phyloP scores from a whole-genome alignment of 2,797 vertebrate species.

The Peromyscus melanophrys region DNA sequence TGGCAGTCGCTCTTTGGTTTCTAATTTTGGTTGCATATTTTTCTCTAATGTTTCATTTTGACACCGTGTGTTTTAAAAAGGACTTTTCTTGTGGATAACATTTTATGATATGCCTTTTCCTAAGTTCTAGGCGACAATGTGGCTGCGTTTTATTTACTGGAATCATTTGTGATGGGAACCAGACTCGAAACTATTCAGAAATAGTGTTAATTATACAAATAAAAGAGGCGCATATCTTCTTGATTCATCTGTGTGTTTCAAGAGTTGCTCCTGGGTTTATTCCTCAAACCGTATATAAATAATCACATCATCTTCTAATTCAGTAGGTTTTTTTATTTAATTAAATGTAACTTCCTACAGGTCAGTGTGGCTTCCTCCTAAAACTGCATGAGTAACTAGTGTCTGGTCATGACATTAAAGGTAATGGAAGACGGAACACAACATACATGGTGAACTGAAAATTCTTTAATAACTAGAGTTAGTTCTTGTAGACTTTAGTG shows the following conservation, averaged over 20 bases:
- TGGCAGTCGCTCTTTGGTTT: conserved; percentile 67
- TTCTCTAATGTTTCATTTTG: conserved; percentile 83
- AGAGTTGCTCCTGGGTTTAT: conserved; percentile 37
- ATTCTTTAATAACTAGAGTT: conserved; percentile 20
- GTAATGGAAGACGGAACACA: not conserved
- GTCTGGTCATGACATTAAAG: not conserved
- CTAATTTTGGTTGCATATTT: conserved; percentile 78
- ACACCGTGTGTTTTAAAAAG: conserved; percentile 76
- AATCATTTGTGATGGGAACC: conserved; percentile 82
- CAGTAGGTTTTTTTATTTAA: conserved; percentile 16
- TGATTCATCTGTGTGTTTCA: conserved; percentile 56
- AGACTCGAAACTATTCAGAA: conserved; percentile 82
- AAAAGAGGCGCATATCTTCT: conserved; percentile 70
- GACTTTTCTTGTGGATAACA: conserved; percentile 80
- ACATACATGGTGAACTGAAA: not conserved
- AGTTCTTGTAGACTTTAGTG: not conserved
- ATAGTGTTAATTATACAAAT: conserved; percentile 84
- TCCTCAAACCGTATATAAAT: conserved; percentile 53
- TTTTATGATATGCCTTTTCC: conserved; percentile 83
- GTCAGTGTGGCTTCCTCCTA: not conserved
- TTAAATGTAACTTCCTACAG: not conserved
- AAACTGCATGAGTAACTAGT: not conserved
- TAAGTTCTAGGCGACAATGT: conserved; percentile 82
- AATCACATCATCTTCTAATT: conserved; percentile 3
- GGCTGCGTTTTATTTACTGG: conserved; percentile 86